These are phyloP conservation scores for Galerucella calmariensis DNA, from an alignment of 2,888 invertebrate species.

Conservation along the genomic window DNA sequence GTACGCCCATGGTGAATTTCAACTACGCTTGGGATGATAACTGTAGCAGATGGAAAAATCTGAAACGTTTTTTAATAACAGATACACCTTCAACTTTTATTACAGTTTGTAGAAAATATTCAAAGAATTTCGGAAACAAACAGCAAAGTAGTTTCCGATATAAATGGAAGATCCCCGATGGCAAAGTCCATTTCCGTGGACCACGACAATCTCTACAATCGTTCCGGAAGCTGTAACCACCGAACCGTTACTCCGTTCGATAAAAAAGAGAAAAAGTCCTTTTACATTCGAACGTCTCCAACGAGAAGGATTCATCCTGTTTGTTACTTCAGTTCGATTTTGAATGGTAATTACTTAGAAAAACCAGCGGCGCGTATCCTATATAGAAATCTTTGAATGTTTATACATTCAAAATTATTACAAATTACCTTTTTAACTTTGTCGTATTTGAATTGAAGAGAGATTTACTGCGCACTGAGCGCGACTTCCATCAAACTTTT, in stretches of 20 bases:
- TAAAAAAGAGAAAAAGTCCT: slow-evolving; percentile 17
- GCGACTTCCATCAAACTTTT: too few species aligned
- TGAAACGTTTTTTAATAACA: too few species aligned
- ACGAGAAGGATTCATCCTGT: slow-evolving; percentile 11
- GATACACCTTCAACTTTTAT: too few species aligned
- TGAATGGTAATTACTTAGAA: slow-evolving; percentile 23
- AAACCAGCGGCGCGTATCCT: slow-evolving; percentile 1
- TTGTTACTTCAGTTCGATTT: slow-evolving; percentile 23
- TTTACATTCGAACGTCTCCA: not conserved
- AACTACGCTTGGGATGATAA: too few species aligned
- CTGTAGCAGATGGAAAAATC: too few species aligned
- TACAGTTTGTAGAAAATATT: not conserved
- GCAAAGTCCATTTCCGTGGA: not conserved
- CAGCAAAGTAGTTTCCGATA: too few species aligned
- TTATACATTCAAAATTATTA: too few species aligned
- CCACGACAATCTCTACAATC: slow-evolving; percentile 18
- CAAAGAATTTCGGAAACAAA: not conserved
- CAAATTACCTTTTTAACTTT: too few species aligned
- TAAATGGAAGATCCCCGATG: slow-evolving; percentile 1
- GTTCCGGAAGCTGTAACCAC: slow-evolving; percentile 16
- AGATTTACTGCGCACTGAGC: too few species aligned
- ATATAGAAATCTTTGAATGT: too few species aligned
- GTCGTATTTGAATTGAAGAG: too few species aligned
- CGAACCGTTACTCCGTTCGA: slow-evolving; percentile 11
- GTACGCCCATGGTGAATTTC: too few species aligned